Evolutionary conservation across 2,113 vertebrate species (phyloP).

Genomic region (Grammomys surdaster): DNA sequence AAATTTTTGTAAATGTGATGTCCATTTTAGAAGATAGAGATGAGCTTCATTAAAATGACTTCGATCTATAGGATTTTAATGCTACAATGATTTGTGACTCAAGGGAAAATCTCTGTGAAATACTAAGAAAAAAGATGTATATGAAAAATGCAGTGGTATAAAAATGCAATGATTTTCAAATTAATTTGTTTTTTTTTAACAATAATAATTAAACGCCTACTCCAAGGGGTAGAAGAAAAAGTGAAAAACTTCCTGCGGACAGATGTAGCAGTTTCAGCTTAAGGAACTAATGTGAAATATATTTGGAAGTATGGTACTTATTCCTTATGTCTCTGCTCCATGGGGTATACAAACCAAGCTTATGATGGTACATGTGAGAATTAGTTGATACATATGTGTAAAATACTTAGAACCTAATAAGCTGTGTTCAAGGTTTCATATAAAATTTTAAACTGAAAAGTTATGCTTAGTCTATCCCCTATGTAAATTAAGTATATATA

Average conservation of each 20-base stretch:
- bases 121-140: neutral
- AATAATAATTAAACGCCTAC: slow-evolving; percentile 39
- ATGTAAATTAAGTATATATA: neutral
- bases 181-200: slow-evolving; percentile 43
- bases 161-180: slow-evolving; percentile 42
- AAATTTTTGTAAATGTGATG: slow-evolving; percentile 71
- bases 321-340: neutral
- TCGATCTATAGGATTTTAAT: slow-evolving; percentile 3
- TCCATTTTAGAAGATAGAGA: slow-evolving; percentile 70
- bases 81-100: slow-evolving; percentile 32
- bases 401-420: slow-evolving; percentile 12
- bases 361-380: neutral
- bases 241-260: neutral
- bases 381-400: neutral
- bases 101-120: slow-evolving; percentile 27
- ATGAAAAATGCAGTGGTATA: slow-evolving; percentile 28
- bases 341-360: neutral
- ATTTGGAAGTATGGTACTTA: neutral
- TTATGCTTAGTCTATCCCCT: neutral
- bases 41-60: slow-evolving; percentile 67
- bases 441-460: neutral
- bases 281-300: neutral
- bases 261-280: neutral
- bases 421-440: neutral
- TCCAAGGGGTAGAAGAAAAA: neutral